Evolutionary conservation across 2,797 vertebrate genomes (phyloP).

Genomic region (Notoglanidium macrostoma): DNA sequence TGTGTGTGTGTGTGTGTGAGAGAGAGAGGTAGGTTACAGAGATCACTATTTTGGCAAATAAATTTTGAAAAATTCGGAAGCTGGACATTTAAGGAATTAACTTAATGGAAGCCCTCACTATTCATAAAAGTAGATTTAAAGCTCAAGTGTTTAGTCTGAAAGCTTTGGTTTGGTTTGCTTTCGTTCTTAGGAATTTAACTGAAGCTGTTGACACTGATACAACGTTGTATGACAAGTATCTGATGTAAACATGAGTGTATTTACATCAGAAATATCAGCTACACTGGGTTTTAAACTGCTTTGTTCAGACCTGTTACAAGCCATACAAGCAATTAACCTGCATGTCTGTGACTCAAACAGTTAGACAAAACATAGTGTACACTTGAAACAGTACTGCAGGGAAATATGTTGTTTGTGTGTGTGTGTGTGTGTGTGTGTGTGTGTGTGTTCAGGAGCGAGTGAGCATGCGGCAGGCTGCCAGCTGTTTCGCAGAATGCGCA

Average conservation of each 20-base stretch:
- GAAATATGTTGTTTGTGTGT: slow-evolving; percentile 62
- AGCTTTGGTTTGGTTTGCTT: neutral
- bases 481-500: slow-evolving; percentile 77
- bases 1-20: neutral
- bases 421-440: slow-evolving; percentile 66
- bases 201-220: neutral
- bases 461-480: slow-evolving; percentile 76
- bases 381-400: slow-evolving; percentile 53
- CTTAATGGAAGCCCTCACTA: slow-evolving; percentile 4
- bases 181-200: neutral
- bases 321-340: neutral
- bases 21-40: neutral
- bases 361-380: slow-evolving; percentile 29
- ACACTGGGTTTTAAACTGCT: slow-evolving; percentile 4
- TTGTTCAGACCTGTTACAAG: slow-evolving; percentile 29
- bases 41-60: neutral
- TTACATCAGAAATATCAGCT: slow-evolving; percentile 27
- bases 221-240: neutral
- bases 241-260: slow-evolving; percentile 21
- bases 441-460: slow-evolving; percentile 69
- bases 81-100: slow-evolving; percentile 34
- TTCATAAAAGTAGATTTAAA: neutral
- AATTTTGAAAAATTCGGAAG: neutral
- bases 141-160: neutral
- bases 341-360: neutral